These are phyloP conservation scores for Porites divaricata DNA, from an alignment of 92 coral and sea anemone species.

Conservation along the genomic window DNA sequence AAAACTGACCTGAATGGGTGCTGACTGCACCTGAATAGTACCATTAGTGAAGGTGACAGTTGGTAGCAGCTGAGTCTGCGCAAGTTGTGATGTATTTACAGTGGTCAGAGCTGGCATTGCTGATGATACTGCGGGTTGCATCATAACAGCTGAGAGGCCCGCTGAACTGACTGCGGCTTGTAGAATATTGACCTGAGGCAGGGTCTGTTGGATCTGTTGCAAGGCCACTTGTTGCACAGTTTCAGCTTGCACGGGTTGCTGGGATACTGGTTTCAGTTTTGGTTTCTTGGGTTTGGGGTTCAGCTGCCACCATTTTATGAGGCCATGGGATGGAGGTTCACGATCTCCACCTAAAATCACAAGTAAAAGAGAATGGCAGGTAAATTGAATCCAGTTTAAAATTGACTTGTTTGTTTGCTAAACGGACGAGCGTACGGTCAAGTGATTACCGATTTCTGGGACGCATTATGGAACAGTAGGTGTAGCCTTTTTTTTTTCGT, in stretches of 20 bases:
- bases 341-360: constrained; percentile 89
- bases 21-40: constrained; percentile 80
- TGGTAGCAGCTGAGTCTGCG: constrained; percentile 81
- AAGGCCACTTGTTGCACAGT: constrained; percentile 88
- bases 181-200: constrained; percentile 89
- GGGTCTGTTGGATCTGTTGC: constrained; percentile 84
- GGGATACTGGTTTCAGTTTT: constrained; percentile 77
- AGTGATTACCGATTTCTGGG: no score
- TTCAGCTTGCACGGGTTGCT: constrained; percentile 71
- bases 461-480: no score
- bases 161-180: constrained; percentile 94
- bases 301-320: constrained; percentile 98
- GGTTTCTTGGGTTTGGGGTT: constrained; percentile 98
- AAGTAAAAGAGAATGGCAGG: background rate
- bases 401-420: no score
- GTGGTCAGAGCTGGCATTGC: constrained; percentile 77
- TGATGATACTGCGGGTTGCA: constrained; percentile 81
- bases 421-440: no score
- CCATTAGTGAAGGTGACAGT: constrained; percentile 84
- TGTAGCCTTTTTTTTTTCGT: no score
- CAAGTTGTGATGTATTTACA: constrained; percentile 68
- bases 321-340: constrained; percentile 98
- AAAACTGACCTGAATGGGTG: constrained; percentile 40
- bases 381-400: no score
- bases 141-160: constrained; percentile 87